Evolutionary conservation across 2,113 vertebrate genomes (phyloP), one percentile per base, ranked within the genome.

Genomic region (Dendropsophus ebraccatus): DNA sequence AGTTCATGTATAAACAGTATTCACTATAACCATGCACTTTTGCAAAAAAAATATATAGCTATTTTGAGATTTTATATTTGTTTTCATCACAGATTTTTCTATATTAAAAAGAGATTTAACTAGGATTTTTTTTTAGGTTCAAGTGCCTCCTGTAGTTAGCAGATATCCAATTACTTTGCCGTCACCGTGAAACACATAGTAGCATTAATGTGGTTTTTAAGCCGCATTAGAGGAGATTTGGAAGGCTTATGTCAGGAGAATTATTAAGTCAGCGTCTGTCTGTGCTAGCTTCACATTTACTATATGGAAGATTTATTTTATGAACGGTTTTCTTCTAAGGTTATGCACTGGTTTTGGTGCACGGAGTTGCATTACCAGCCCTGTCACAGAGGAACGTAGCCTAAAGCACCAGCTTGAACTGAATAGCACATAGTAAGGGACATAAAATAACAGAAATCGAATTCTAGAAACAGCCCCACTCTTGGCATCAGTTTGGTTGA

Each of bases 161-260:
- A 73, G 8, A 73, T 45, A 77, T 77, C 74, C 49, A 35, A 56
- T 56, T 78, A 56, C 8, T 32, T 76, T 28, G 47, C 28, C 32
- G 76, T 78, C 50, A 58, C 76, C 54, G 13, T 56, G 13, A 56
- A 12, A 19, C 30, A 58, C 21, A 58, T 37, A 58, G 28, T 16
- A n/a, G 21, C 28, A 79, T 79, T 79, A 79, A 37, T 30, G 30
- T 37, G 32, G 25, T n/a, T 79, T 54, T 14, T 58, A 79, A 79
- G 52, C 52, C 54, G 52, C 52, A 58, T 79, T 60, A 79, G 19
- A 9, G 21, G 52, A 79, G 52, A 79, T 60, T 79, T 79, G 54
- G 10, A 41, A 79, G 52, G 52, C 10, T 56, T 19, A 77, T 35
- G 49, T 35, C 28, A 35, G 17, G 0, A 2, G 30, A 7, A 17